Evolutionary conservation across 1,140 invertebrate genomes (phyloP).

Genomic region (Dicyema japonicum): DNA sequence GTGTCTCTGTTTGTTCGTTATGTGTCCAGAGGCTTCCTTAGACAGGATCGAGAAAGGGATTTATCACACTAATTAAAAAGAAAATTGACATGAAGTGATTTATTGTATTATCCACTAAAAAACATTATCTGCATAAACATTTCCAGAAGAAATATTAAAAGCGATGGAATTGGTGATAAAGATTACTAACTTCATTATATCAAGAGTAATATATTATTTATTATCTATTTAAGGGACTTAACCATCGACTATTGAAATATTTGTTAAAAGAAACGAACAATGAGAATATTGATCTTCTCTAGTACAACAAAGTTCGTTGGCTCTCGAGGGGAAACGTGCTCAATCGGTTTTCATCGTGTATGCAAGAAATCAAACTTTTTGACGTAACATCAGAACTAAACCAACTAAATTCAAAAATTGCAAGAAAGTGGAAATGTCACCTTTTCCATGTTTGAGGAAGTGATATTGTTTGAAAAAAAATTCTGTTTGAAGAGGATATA

Average conservation of each 20-base stretch:
- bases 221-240: no score
- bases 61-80: neutral
- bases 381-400: neutral
- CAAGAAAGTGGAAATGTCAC: neutral
- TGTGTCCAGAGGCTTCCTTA: no score
- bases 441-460: neutral
- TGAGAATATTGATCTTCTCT: no score
- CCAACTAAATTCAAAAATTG: neutral
- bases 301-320: no score
- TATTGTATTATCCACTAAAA: neutral
- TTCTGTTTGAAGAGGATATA: neutral
- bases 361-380: no score
- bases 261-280: no score
- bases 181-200: conserved; percentile 1
- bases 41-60: neutral
- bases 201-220: no score
- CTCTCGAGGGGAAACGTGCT: no score
- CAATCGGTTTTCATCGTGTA: no score
- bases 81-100: neutral
- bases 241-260: no score
- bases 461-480: neutral
- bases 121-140: conserved; percentile 1
- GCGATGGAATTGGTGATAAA: conserved; percentile 1
- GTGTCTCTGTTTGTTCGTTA: no score
- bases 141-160: conserved; percentile 1